phyloP scores from a whole-genome alignment of 2,797 vertebrate species.

The Tadarida brasiliensis region DNA sequence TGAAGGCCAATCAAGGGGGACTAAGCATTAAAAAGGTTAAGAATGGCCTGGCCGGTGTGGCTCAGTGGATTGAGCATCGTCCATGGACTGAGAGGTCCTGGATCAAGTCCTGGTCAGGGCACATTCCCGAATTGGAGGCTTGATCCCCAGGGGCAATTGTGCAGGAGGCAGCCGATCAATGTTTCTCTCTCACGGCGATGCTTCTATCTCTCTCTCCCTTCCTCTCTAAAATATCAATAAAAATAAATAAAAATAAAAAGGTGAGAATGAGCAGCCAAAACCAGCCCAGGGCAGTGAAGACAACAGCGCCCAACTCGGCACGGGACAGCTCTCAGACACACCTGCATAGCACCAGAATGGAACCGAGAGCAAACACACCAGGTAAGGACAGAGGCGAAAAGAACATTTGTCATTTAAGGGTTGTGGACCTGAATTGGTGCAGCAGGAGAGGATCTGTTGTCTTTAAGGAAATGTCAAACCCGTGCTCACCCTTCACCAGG shows the following conservation, averaged over 20 bases:
- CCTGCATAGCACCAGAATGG: neutral
- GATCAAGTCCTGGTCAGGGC: too few species aligned
- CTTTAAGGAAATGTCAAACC: neutral
- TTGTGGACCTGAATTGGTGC: fast-evolving
- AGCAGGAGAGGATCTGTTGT: neutral
- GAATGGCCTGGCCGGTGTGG: too few species aligned
- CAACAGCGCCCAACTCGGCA: neutral
- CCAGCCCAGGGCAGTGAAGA: neutral
- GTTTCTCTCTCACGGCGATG: too few species aligned
- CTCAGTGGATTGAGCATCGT: too few species aligned
- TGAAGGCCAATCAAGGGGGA: neutral
- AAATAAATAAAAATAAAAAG: neutral
- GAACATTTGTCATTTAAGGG: fast-evolving
- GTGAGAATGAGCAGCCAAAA: neutral
- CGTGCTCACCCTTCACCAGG: neutral
- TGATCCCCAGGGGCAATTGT: too few species aligned
- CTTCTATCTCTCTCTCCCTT: too few species aligned
- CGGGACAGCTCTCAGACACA: too few species aligned
- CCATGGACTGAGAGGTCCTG: too few species aligned
- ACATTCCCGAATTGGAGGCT: too few species aligned
- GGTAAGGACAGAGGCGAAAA: neutral
- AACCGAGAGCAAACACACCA: fast-evolving
- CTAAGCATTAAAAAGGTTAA: neutral
- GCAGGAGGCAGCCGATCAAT: too few species aligned
- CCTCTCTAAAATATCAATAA: too few species aligned